phyloP scores from a whole-genome alignment of 2,797 vertebrate genomes.

The Sus cebifrons region DNA sequence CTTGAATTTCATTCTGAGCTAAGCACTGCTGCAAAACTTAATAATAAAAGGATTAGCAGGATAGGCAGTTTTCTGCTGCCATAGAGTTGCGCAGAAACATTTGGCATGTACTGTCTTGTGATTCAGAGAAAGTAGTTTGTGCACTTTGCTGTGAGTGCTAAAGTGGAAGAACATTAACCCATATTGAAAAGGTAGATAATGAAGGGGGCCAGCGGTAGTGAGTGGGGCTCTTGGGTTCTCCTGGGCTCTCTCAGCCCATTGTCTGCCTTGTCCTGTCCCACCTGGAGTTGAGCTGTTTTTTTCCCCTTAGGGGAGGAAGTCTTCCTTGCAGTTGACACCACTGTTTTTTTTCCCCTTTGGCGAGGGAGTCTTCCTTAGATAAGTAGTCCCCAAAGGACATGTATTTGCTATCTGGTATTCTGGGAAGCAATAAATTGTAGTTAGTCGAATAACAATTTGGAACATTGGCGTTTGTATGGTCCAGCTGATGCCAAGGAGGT shows the following conservation, averaged over 20 bases:
- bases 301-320: background rate
- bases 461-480: conserved; percentile 4
- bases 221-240: background rate
- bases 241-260: background rate
- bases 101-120: background rate
- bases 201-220: background rate
- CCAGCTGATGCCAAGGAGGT: background rate
- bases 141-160: background rate
- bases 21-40: conserved; percentile 53
- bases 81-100: background rate
- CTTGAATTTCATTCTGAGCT: conserved; percentile 72
- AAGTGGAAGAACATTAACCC: background rate
- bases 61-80: conserved; percentile 39
- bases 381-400: background rate
- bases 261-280: background rate
- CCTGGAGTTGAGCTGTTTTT: background rate
- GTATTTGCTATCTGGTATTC: background rate
- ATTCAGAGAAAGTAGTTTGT: background rate
- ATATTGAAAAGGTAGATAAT: background rate
- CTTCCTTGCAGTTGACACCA: background rate
- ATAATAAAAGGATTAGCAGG: conserved; percentile 70
- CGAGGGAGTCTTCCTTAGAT: background rate
- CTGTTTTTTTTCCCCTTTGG: background rate
- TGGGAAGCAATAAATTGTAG: background rate
- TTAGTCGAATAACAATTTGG: conserved; percentile 39